Evolutionary conservation across 30 jellyfish, hydroid and myxozoan genomes (phyloP).

Genomic region (Aurelia sp.): DNA sequence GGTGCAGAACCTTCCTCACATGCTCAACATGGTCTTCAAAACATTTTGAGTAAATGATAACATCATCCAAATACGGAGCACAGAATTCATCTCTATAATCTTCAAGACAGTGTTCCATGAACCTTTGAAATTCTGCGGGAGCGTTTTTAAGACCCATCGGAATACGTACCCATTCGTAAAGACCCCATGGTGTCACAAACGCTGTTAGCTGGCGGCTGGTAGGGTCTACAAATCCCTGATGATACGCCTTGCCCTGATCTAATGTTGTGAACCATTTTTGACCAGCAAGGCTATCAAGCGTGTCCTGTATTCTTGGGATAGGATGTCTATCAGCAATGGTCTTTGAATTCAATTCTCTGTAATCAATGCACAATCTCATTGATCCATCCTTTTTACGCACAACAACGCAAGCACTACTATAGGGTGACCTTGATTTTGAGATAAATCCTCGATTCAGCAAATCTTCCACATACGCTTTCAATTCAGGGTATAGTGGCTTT

Average conservation of each 20-base stretch:
- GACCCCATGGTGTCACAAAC: too few species aligned
- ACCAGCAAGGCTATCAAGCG: constrained; percentile 25
- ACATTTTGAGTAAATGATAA: too few species aligned
- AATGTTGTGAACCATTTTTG: constrained; percentile 42
- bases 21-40: too few species aligned
- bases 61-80: too few species aligned
- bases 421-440: neutral
- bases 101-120: too few species aligned
- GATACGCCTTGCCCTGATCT: constrained; percentile 48
- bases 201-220: too few species aligned
- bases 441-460: constrained; percentile 44
- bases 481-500: constrained; percentile 18
- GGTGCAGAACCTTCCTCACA: too few species aligned
- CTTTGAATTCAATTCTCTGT: constrained; percentile 16
- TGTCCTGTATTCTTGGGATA: constrained; percentile 40
- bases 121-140: too few species aligned
- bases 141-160: too few species aligned
- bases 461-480: constrained; percentile 26
- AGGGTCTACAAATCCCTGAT: too few species aligned
- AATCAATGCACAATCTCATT: constrained; percentile 35
- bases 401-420: constrained; percentile 31
- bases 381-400: constrained; percentile 30
- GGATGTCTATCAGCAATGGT: constrained; percentile 31
- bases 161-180: too few species aligned
- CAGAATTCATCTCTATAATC: too few species aligned